A percentile compares a stretch with the other conserved stretches of the same genome.
Conservation (phyloP, 2,888 invertebrate genomes). For the Tricholauxania praeusta region DNA sequence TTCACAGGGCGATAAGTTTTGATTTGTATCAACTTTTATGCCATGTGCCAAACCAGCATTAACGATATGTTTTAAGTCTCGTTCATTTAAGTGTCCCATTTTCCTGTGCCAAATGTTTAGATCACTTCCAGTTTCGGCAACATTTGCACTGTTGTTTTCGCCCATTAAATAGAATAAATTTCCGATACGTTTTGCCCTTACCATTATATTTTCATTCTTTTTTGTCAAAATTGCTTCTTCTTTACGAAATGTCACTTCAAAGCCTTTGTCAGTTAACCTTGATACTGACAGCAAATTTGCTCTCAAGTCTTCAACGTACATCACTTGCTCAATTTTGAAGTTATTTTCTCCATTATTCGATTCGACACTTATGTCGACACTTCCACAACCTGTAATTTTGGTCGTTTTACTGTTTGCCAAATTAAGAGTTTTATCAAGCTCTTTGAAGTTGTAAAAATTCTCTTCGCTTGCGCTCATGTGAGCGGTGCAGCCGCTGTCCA, state of each 20-base stretch:
- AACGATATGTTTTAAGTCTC: background rate
- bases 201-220: background rate
- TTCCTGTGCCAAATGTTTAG: background rate
- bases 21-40: background rate
- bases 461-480: too few species aligned
- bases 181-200: background rate
- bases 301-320: background rate
- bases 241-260: background rate
- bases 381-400: too few species aligned
- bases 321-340: background rate
- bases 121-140: background rate
- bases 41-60: background rate
- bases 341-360: background rate
- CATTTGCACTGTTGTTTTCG: background rate
- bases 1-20: slow-evolving; percentile 25
- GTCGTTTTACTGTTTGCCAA: too few species aligned
- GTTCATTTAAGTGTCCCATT: slow-evolving; percentile 6
- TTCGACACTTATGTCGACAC: too few species aligned
- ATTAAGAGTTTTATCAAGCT: too few species aligned
- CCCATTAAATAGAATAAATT: background rate
- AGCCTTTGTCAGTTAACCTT: background rate
- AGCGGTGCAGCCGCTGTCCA: too few species aligned
- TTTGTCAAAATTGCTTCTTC: background rate
- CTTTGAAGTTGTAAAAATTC: too few species aligned
- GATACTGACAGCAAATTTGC: background rate